Evolutionary conservation across 1,140 invertebrate species (phyloP).

Genomic region (Vanessa tameamea): DNA sequence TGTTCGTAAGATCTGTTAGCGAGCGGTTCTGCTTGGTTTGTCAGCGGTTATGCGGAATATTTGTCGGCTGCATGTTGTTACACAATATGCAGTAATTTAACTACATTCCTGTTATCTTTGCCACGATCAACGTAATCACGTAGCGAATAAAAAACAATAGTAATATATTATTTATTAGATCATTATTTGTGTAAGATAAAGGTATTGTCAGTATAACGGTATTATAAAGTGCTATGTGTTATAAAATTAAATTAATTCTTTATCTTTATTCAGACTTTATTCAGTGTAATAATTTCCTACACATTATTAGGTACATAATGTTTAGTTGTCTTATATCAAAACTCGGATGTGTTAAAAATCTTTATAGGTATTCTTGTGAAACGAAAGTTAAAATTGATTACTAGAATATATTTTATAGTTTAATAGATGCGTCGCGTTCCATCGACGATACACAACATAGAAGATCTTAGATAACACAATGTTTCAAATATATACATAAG

Average conservation of each 20-base stretch:
- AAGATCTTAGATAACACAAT: too few species aligned
- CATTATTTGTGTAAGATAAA: background rate
- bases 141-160: slow-evolving; percentile 8
- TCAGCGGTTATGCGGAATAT: slow-evolving; percentile 17
- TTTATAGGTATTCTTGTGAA: too few species aligned
- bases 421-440: too few species aligned
- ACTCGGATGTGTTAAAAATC: too few species aligned
- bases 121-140: slow-evolving; percentile 10
- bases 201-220: slow-evolving; percentile 4
- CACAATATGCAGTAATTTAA: slow-evolving; percentile 28
- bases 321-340: too few species aligned
- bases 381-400: too few species aligned
- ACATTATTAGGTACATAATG: too few species aligned
- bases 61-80: slow-evolving; percentile 15
- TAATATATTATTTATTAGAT: slow-evolving; percentile 11
- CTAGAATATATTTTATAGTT: too few species aligned
- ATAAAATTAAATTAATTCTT: background rate
- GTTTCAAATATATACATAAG: too few species aligned
- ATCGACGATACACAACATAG: too few species aligned
- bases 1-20: slow-evolving; percentile 9
- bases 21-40: slow-evolving; percentile 34
- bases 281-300: too few species aligned
- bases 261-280: background rate
- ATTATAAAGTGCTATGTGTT: background rate
- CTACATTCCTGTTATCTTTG: slow-evolving; percentile 23